phyloP scores from a whole-genome alignment of 2,113 vertebrate genomes.

The Conger conger region DNA sequence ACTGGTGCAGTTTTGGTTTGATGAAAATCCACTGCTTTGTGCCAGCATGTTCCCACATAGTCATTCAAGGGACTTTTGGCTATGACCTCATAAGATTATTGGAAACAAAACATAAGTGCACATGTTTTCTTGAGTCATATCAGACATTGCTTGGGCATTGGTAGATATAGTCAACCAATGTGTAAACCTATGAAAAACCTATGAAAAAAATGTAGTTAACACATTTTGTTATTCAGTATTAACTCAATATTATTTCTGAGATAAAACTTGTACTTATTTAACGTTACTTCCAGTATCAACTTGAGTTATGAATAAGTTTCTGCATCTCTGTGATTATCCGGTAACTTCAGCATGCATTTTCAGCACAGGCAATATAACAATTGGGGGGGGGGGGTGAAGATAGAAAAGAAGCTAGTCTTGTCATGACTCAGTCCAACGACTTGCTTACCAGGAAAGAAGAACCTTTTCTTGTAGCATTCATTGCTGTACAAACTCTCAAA shows the following conservation, averaged over 20 bases:
- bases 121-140: background rate
- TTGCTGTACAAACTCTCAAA: background rate
- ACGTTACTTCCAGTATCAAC: too few relatives aligned
- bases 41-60: background rate
- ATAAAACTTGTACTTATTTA: too few relatives aligned
- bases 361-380: background rate
- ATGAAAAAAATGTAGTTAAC: too few relatives aligned
- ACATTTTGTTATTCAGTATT: too few relatives aligned
- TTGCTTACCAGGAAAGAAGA: conserved; percentile 25
- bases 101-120: background rate
- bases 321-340: too few relatives aligned
- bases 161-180: too few relatives aligned
- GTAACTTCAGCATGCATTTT: background rate
- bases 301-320: too few relatives aligned
- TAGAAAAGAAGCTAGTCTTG: background rate
- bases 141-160: background rate
- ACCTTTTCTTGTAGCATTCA: conserved; percentile 15
- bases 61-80: background rate
- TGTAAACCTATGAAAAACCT: too few relatives aligned
- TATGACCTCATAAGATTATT: background rate
- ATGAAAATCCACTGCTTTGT: background rate
- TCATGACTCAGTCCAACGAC: conserved; percentile 19
- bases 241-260: too few relatives aligned
- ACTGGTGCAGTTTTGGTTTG: background rate
- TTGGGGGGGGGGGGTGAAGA: background rate